Base-by-base conservation (phyloP, 2,797 vertebrate species). In the Lophius americanus region DNA sequence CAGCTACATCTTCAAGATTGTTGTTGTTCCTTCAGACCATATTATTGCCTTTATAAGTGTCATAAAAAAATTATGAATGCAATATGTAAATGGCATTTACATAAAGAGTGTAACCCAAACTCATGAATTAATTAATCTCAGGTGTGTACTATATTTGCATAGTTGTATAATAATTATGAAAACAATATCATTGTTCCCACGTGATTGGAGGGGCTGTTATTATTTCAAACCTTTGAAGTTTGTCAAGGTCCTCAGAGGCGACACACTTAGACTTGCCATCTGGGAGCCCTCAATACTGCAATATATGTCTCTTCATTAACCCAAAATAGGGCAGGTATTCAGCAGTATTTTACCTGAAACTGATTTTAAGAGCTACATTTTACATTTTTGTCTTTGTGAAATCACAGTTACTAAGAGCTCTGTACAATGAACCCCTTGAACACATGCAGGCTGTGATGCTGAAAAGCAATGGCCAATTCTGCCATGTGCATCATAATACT, bases 281-380 rank as follows among this genome's bases (percentile, higher is more conserved):
- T 46, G 32, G 47, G 33, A 35, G 23, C 38, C 55, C 50, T 70
- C 60, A 14, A 14, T 11, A 14, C 55, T 35, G 36, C 46, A 33
- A 39, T 65, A 55, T 38, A 8, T n/a, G n/a, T 36, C 43, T 6
- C 44, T 47, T 73, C 43, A 60, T 36, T 13, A 35, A 55, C 6
- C 35, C 47, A 33, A 42, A 39, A 5, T 37, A 39, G 35, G 39
- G 38, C 46, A 61, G 9, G 48, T 23, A 10, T 64, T 53, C 47
- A 61, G 4, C 36, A 10, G 10, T 32, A 23, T 61, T 74, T 43
- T 60, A 68, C 37, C 33, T 51, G 5, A 68, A 74, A 55, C 54
- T 71, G 38, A 72, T 60, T 37, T 63, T 47, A 75, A 71, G 73
- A 49, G 68, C 39, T 64, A 83, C 79, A 77, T 86, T 87, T 87